Evolutionary conservation across 2,113 vertebrate genomes (phyloP), one percentile per base, ranked within the genome.

Genomic region (Zeus faber): DNA sequence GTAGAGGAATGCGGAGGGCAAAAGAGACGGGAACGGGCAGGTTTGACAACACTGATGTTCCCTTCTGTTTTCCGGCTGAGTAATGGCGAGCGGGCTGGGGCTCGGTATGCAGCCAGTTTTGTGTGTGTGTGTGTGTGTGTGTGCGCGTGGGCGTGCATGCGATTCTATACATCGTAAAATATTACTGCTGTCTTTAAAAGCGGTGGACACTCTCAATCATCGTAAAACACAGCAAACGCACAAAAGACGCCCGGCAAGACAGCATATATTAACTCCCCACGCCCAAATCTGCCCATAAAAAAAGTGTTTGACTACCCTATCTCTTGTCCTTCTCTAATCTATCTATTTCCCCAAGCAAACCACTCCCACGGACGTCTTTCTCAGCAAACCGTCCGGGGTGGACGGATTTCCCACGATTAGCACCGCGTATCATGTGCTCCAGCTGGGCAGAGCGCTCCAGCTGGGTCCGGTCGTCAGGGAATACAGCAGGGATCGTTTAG

Each of bases 1-100:
- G 7, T 22, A 20, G 54, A 74, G 58, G 76, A 79, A 81, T 76
- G 59, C 53, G 18, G 22, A 4, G 18, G 31, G 11, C 17, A 17
- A 31, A 44, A 17, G 11, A 6, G 2, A 20, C 2, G 23, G n/a
- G n/a, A n/a, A n/a, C n/a, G n/a, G n/a, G n/a, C n/a, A n/a, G n/a
- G n/a, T n/a, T n/a, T n/a, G n/a, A n/a, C n/a, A n/a, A n/a, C n/a
- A n/a, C n/a, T n/a, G n/a, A n/a, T n/a, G n/a, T n/a, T n/a, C n/a
- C n/a, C n/a, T n/a, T n/a, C n/a, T n/a, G n/a, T n/a, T n/a, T n/a
- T n/a, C n/a, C n/a, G n/a, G n/a, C n/a, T n/a, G n/a, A n/a, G n/a
- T n/a, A n/a, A n/a, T n/a, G n/a, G n/a, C n/a, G n/a, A n/a, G n/a
- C n/a, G n/a, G n/a, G n/a, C n/a, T n/a, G n/a, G n/a, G n/a, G n/a